Evolutionary conservation across 2,113 vertebrate species (phyloP), one percentile per base, ranked within the genome.

Genomic region (Nibea coibor): DNA sequence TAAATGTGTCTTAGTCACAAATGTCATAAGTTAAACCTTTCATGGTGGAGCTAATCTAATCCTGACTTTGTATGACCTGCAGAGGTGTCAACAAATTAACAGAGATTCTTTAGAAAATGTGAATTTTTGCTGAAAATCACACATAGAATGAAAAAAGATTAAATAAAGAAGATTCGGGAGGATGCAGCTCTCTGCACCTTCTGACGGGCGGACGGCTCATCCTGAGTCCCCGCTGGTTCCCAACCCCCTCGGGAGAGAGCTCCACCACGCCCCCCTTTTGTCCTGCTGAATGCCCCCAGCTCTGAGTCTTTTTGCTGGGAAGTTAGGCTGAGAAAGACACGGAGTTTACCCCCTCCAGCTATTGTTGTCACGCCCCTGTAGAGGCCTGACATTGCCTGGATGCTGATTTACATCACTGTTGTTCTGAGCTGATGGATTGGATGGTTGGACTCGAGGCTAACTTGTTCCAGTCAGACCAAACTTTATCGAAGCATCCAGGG

Each of bases 231-330:
- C 2, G 6, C 0, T 2, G 45, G 58, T 61, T 78, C 78, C 80
- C 65, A 72, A 24, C 79, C 85, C 82, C 78, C 83, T 26, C 3
- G 2, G 56, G 75, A 75, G 39, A 5, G 43, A 8, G 0, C 0
- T 14, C 43, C 6, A 7, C n/a, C 88, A 61, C 64, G 1, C 83
- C 82, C 84, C 78, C 78, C 82, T 24, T 86, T 89, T 92, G 87
- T 93, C 73, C 76, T 1, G 15, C 16, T 87, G 82, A 90, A 89
- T 57, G 70, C 28, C n/a, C 78, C 1, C 0, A 45, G 39, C 68
- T 45, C 53, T n/a, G 71, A 26, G 43, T 68, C 43, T 77, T 82
- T 81, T 48, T 57, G 51, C 72, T 15, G 61, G 64, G 58, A 74
- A 81, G 75, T 64, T 50, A 0, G n/a, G 53, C 81, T 63, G 85